These are phyloP conservation scores for Torymus tubicola DNA, from an alignment of 2,888 invertebrate genomes.

Conservation along the genomic window DNA sequence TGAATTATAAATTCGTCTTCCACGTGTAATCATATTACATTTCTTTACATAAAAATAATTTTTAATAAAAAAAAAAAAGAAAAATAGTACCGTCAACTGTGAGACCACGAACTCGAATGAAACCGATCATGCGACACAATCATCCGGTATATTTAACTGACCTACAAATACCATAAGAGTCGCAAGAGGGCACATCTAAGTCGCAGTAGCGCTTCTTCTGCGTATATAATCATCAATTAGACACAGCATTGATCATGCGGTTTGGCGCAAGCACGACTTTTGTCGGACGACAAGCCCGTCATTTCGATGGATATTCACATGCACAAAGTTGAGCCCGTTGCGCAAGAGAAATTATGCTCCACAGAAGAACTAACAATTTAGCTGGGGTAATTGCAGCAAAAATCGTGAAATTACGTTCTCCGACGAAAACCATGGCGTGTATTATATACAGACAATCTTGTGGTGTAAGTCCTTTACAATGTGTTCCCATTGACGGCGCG, in stretches of 20 bases:
- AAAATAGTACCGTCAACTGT: no score
- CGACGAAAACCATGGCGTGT: constrained; percentile 10
- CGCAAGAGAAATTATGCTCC: constrained; percentile 30
- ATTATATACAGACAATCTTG: constrained; percentile 33
- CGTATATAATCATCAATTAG: constrained; percentile 45
- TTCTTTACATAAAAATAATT: no score
- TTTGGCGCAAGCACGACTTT: constrained; percentile 31
- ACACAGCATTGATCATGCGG: constrained; percentile 41
- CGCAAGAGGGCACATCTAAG: background rate
- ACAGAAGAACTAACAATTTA: constrained; percentile 34
- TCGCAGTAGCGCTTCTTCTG: constrained; percentile 15
- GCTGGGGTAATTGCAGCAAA: constrained; percentile 30
- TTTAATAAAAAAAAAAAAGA: no score
- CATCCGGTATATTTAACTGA: no score
- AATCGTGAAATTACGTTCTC: constrained; percentile 15
- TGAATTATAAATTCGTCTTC: no score
- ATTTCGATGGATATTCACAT: constrained; percentile 38
- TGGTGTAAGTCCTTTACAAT: constrained; percentile 23
- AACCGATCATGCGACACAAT: no score
- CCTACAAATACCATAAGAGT: no score
- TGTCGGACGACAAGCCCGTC: background rate
- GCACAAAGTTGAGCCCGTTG: constrained; percentile 40
- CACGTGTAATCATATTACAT: no score
- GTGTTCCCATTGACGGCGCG: no score
- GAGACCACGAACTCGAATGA: no score